These are phyloP conservation scores for Lithobates pipiens DNA, from an alignment of 2,797 vertebrate species.

Conservation along the genomic window DNA sequence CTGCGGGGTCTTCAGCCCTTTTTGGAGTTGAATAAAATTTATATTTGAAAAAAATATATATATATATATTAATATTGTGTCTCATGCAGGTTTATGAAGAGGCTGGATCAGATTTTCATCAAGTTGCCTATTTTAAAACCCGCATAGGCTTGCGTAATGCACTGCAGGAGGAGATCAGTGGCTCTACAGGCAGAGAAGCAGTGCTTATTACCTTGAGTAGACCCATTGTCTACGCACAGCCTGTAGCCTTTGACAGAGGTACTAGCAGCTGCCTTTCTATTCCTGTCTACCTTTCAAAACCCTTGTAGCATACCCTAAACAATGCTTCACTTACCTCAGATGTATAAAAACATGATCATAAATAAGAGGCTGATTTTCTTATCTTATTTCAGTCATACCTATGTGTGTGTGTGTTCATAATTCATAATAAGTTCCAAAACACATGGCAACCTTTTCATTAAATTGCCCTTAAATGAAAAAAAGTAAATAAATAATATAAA, in stretches of 20 bases:
- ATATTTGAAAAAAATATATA: too few species aligned
- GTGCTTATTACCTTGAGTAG: constrained; percentile 97
- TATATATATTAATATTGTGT: background rate
- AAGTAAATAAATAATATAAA: too few species aligned
- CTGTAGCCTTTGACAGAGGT: constrained; percentile 98
- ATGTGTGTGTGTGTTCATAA: too few species aligned
- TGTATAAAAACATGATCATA: constrained; percentile 7
- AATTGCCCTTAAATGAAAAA: too few species aligned
- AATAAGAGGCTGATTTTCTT: background rate
- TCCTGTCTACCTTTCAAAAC: constrained; percentile 7
- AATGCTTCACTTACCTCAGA: background rate
- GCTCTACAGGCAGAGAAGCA: constrained; percentile 94
- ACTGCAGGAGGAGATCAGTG: constrained; percentile 94
- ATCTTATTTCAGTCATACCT: background rate
- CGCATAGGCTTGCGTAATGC: constrained; percentile 96
- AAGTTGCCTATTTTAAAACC: constrained; percentile 98
- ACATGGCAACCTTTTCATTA: background rate
- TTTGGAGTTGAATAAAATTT: too few species aligned
- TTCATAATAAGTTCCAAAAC: background rate
- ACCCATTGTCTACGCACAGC: constrained; percentile 97
- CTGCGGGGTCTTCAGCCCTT: too few species aligned
- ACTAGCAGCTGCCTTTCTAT: constrained; percentile 37
- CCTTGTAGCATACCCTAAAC: background rate
- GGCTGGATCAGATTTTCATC: constrained; percentile 98
- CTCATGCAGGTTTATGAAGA: constrained; percentile 94